These are phyloP conservation scores for Vulpes lagopus DNA, from an alignment of 2,113 vertebrate genomes.

Conservation along the genomic window DNA sequence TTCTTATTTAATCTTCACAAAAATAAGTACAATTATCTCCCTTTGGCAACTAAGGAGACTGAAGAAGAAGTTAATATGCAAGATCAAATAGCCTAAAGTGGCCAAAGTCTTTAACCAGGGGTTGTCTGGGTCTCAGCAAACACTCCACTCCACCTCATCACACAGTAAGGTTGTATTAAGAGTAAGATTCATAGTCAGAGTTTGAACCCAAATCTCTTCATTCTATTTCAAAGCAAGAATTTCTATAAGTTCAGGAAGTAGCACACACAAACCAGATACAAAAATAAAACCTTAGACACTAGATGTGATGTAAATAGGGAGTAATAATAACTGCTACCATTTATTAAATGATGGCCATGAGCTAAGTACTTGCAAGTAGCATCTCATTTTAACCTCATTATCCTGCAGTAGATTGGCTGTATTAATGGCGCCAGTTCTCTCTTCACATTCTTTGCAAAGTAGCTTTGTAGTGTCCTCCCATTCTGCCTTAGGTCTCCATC, in stretches of 20 bases:
- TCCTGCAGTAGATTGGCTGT: not conserved
- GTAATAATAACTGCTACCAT: not conserved
- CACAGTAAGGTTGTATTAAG: not conserved
- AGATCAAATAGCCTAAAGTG: not conserved
- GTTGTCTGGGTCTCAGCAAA: not conserved
- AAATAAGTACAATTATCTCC: conserved; percentile 1
- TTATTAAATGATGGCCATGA: not conserved
- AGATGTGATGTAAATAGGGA: not conserved
- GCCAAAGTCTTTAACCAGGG: not conserved
- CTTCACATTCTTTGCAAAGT: not conserved
- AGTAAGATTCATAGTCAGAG: not conserved
- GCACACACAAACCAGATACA: not conserved
- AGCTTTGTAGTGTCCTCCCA: not conserved
- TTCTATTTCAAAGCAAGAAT: conserved; percentile 51
- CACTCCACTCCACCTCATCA: not conserved
- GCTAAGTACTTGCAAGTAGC: not conserved
- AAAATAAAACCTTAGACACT: not conserved
- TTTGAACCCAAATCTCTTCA: not conserved
- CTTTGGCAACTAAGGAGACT: conserved; percentile 13
- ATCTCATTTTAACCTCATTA: conserved; percentile 3
- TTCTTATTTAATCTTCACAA: conserved; percentile 42
- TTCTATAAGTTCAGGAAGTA: not conserved
- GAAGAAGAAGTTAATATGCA: not conserved
- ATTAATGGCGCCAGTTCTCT: not conserved
- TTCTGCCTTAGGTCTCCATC: not conserved